phyloP scores from a whole-genome alignment of 2,113 vertebrate genomes.

The Catharus fuscescens region DNA sequence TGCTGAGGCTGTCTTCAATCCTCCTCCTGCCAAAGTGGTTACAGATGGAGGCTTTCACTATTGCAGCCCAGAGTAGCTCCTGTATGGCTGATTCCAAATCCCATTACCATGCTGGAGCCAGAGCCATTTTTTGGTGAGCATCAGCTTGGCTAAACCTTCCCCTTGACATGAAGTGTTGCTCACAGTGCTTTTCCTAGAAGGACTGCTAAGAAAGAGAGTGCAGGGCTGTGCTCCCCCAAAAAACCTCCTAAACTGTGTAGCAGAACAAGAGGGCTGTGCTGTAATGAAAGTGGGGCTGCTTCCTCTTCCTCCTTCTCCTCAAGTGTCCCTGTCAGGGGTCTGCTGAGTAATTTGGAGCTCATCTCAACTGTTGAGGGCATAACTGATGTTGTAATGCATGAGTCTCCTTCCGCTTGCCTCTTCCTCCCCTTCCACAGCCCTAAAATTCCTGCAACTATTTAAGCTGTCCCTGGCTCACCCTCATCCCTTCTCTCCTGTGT shows the following conservation, averaged over 20 bases:
- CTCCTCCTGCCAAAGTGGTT: background rate
- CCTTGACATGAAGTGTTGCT: rapidly evolving
- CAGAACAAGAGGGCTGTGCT: background rate
- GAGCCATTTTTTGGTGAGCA: background rate
- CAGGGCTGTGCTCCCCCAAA: background rate
- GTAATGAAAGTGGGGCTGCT: background rate
- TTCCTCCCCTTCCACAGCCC: background rate
- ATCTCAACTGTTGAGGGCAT: background rate
- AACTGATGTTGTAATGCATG: background rate
- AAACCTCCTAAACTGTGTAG: rapidly evolving
- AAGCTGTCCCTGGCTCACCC: background rate
- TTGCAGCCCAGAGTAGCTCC: background rate
- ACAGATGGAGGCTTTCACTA: conserved; percentile 26
- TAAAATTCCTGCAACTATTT: background rate
- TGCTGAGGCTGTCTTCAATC: conserved; percentile 27
- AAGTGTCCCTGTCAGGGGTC: rapidly evolving
- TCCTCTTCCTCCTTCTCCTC: background rate
- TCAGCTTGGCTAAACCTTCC: background rate
- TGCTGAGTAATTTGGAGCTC: background rate
- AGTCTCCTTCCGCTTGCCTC: background rate
- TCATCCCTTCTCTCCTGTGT: background rate
- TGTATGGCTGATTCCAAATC: background rate
- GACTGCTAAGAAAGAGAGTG: background rate
- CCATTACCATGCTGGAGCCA: rapidly evolving
- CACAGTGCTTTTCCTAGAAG: background rate